Base-by-base conservation (phyloP, 2,888 invertebrate species). In the Oxytorus armatus region DNA sequence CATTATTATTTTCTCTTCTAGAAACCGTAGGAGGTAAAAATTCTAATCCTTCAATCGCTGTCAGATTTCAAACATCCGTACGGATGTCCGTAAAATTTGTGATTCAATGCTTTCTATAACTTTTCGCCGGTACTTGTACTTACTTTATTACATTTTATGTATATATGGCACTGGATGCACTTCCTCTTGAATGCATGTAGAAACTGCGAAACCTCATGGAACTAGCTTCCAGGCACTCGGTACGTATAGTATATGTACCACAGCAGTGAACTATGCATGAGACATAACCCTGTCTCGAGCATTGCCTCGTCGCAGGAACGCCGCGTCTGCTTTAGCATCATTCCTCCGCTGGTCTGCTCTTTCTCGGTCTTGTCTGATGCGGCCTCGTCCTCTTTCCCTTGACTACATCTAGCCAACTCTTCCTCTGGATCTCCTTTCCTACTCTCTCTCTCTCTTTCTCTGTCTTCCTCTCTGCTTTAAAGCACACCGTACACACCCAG, bases 221-320 rank as follows among this genome's bases (percentile, higher is more conserved):
- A 39, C 23, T 23, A 14, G 18, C 39, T 33, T 29, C 3, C 25
- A 47, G 44, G 49, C 33, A 57, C 10, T 44, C 44, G 33, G 21
- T 42, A 5, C 5, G 2, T 29, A 29, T 29, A 70, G 11, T 47
- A 69, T 29, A 75, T 51, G 57, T n/a, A n/a, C n/a, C n/a, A n/a
- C 65, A 72, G 72, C 72, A 72, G 81, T 57, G 76, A 80, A 82
- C 78, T 77, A 75, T 84, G 80, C 83, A 79, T 61, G 77, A 81
- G 78, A 82, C 82, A 83, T 72, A 63, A 79, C 73, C 69, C 76
- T 66, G 74, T 82, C 72, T 69, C 36, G 69, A 77, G 42, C 75
- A 75, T 72, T 59, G 23, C 57, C 59, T 39, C 33, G 42, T 63
- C 49, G 59, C 23, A 44, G 11, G 21, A 39, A 53, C 39, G 44